A percentile compares a stretch with the other conserved stretches of the same genome.
Evolutionary conservation across 2,113 vertebrate species (phyloP).

Genomic region (Nothoprocta pentlandii): DNA sequence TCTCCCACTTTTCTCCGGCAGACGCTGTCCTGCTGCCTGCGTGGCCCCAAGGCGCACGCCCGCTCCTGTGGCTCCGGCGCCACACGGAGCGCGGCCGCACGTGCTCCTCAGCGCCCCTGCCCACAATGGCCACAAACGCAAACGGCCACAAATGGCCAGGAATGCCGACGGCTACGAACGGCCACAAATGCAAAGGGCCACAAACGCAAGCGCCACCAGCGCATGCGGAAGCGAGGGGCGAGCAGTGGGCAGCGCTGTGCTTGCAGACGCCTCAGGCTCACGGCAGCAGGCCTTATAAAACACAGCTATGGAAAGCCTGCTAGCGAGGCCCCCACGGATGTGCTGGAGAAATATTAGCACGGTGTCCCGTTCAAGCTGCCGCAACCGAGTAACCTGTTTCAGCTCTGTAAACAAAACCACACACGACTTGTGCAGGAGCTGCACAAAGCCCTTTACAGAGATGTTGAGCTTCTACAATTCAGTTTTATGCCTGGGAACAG

Average conservation of each 20-base stretch:
- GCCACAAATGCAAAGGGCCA: too few species aligned
- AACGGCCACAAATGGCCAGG: too few species aligned
- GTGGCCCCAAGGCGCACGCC: background rate
- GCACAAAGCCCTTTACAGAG: conserved; percentile 23
- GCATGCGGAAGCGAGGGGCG: background rate
- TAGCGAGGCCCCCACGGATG: background rate
- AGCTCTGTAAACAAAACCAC: conserved; percentile 11
- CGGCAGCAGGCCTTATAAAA: conserved; percentile 10
- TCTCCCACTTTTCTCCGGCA: background rate
- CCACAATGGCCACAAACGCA: too few species aligned
- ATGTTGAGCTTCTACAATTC: background rate
- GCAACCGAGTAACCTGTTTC: conserved; percentile 23
- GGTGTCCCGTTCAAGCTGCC: background rate
- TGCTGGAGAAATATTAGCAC: conserved; percentile 1
- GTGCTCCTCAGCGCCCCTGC: too few species aligned
- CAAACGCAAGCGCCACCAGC: too few species aligned
- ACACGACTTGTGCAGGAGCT: background rate
- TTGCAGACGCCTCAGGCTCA: conserved; percentile 19
- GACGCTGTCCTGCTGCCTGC: background rate
- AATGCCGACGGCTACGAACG: too few species aligned
- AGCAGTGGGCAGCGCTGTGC: background rate
- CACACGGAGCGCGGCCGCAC: too few species aligned
- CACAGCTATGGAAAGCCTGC: background rate
- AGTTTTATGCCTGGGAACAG: background rate
- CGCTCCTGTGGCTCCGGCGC: too few species aligned